Percentiles rank a stretch among this genome's conserved stretches.
Evolutionary conservation across 2,888 invertebrate genomes (phyloP).

Genomic region (Macrosiphum euphorbiae): DNA sequence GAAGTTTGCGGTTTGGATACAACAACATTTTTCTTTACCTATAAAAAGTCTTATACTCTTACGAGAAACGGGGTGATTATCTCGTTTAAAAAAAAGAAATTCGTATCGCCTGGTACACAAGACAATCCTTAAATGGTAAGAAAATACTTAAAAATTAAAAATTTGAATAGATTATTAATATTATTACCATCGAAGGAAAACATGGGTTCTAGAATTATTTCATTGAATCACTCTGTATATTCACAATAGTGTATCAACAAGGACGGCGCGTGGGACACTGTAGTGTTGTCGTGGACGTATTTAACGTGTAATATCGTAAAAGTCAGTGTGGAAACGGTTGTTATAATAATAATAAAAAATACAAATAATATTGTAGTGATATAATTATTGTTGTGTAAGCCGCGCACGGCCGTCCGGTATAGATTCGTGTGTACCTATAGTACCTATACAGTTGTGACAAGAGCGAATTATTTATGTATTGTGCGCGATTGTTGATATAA

Average conservation of each 20-base stretch:
- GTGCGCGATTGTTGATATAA: slow-evolving; percentile 16
- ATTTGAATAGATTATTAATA: not conserved
- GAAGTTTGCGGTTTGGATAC: not conserved
- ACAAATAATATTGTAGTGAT: not conserved
- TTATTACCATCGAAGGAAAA: not conserved
- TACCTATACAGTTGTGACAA: not conserved
- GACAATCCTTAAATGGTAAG: not conserved
- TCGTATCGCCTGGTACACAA: not conserved
- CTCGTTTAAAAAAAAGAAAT: not conserved
- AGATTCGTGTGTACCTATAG: not conserved
- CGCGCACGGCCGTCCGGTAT: not conserved
- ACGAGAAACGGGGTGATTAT: not conserved
- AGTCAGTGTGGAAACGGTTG: not conserved
- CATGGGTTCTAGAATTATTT: not conserved
- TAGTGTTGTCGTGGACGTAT: not conserved
- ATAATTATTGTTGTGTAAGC: not conserved
- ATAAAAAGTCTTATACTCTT: not conserved
- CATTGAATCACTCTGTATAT: not conserved
- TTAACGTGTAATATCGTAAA: not conserved
- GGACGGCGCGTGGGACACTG: not conserved
- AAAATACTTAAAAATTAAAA: not conserved
- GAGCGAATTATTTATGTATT: not conserved
- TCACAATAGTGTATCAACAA: not conserved
- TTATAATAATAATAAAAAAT: not conserved
- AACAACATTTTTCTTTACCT: not conserved